These are phyloP conservation scores for Saxicola maurus DNA, from an alignment of 2,797 vertebrate species.

Conservation along the genomic window DNA sequence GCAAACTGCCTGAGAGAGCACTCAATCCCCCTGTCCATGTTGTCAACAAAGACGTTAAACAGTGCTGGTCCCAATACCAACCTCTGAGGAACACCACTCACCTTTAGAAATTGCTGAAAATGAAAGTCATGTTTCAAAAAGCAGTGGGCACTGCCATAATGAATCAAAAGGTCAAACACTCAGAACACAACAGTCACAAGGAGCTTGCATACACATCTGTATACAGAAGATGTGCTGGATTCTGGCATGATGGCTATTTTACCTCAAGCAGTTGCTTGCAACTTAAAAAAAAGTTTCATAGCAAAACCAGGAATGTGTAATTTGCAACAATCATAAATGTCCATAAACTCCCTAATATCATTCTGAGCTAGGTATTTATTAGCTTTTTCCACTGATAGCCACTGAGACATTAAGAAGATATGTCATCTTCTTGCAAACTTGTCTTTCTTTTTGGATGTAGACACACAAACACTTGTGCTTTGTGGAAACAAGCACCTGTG, in stretches of 20 bases:
- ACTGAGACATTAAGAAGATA: not conserved
- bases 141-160: not conserved
- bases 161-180: not conserved
- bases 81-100: rapidly evolving
- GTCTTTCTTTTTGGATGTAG: rapidly evolving
- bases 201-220: rapidly evolving
- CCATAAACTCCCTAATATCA: not conserved
- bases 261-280: not conserved
- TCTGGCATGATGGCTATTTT: not conserved
- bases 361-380: not conserved
- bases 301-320: not conserved
- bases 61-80: rapidly evolving
- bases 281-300: not conserved
- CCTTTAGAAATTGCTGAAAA: not conserved
- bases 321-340: not conserved
- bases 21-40: not conserved
- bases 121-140: not conserved
- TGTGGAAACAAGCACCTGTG: not conserved
- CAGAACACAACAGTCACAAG: rapidly evolving
- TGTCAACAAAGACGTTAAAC: not conserved
- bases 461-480: not conserved
- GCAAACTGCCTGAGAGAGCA: not conserved
- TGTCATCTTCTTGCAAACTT: not conserved
- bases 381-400: not conserved
- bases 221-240: not conserved